Base-by-base conservation (phyloP, 1,140 invertebrate species). In the Patella vulgata region DNA sequence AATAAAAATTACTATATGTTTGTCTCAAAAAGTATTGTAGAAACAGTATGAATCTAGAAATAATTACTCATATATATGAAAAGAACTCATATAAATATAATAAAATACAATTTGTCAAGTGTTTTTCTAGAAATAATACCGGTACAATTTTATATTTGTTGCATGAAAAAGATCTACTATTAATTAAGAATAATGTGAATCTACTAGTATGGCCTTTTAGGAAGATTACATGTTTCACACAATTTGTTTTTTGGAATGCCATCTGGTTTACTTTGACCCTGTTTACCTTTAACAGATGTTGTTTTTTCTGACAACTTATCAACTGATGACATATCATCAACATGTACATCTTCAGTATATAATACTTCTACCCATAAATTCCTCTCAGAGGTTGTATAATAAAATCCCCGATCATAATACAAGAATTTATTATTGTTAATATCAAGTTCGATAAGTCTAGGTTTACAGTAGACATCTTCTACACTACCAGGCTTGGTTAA, bases 401-500 rank as follows among this genome's bases (percentile, higher is more conserved):
- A 52, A 14, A 63, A 27, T 25, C 48, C 56, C 14, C 42, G 43
- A 12, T 55, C 55, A 42, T 56, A 39, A 21, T 25, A 53, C 11
- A 71, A 44, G 33, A 69, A 71, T 3, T 55, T 58, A 39, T 72
- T 72, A 51, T 65, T 43, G 42, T 52, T 51, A 2, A 55, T 36
- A 48, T 72, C 55, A 11, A 74, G 44, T 9, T 60, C 36, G 1
- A 64, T 17, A 1, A 75, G 56, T 25, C 53, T 40, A 14, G 47
- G n/a, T 17, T 63, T 71, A 57, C 75, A 85, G 71, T 78, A 72
- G n/a, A 54, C 8, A 40, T 77, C 71, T 4, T 65, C 42, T 8
- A 59, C 17, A 6, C 66, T 68, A 4, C 50, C 52, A 36, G 40
- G 40, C 28, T 50, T 28, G 14, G 72, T 68, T 9, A 75, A 17